Conservation (phyloP, 2,888 invertebrate species). For the Eugnorisma glareosa region DNA sequence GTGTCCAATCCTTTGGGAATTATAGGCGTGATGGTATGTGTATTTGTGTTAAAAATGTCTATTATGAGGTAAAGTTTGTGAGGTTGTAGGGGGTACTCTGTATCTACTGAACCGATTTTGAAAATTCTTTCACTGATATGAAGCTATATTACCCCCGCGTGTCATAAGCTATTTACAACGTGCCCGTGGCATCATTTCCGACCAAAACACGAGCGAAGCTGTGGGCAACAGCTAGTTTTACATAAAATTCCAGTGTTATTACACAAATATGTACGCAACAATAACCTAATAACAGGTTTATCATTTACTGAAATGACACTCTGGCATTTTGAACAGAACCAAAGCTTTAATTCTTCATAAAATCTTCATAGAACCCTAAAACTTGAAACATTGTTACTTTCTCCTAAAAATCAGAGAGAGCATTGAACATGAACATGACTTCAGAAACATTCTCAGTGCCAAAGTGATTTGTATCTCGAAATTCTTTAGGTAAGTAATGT, state of each 20-base stretch:
- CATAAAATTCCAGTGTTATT: neutral
- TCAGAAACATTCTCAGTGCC: conserved; percentile 41
- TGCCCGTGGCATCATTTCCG: too few relatives aligned
- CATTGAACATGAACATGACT: conserved; percentile 12
- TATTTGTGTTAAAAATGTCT: neutral
- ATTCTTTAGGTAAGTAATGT: neutral
- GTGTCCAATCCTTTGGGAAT: neutral
- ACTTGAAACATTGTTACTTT: conserved; percentile 37
- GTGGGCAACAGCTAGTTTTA: too few relatives aligned
- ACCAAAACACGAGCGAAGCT: too few relatives aligned
- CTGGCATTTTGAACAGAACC: neutral
- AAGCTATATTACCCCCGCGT: too few relatives aligned
- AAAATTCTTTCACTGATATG: too few relatives aligned
- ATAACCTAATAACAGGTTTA: neutral
- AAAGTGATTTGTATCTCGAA: conserved; percentile 28
- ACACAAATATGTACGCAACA: neutral
- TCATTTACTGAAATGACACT: neutral
- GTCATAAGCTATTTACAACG: too few relatives aligned
- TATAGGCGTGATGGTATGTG: neutral
- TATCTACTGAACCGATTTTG: too few relatives aligned
- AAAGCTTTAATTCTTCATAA: conserved; percentile 29
- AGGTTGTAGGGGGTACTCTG: too few relatives aligned
- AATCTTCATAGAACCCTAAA: conserved; percentile 1
- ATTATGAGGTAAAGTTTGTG: too few relatives aligned
- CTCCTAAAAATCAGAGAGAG: conserved; percentile 21